Base-by-base conservation (phyloP, 2,113 vertebrate species). In the Noturus placidus region DNA sequence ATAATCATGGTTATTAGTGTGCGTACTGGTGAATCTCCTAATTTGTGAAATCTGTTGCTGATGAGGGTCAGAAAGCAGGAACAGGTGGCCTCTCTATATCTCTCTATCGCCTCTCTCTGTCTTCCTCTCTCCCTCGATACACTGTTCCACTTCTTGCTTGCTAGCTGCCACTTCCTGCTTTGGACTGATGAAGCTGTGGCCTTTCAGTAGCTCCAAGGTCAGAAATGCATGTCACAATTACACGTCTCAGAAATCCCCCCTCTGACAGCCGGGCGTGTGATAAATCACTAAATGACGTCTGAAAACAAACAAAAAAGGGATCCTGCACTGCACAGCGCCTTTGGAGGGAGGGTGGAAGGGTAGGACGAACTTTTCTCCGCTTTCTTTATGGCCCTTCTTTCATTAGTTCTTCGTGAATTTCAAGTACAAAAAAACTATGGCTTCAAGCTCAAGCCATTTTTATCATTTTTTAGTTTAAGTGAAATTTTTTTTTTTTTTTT, bases 31-130 rank as follows among this genome's bases (percentile, higher is more conserved):
- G 67, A 90, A 84, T 82, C 72, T 90, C 88, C 93, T 94, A 91
- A 94, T 95, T 93, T 94, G 87, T 90, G 90, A 89, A 88, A 25
- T 54, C 89, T 91, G 89, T 88, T 82, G 72, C 89, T 87, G 93
- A 90, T 90, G 89, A 93, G 94, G 93, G 93, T 95, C 94, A 94
- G 93, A 93, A 92, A 91, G 93, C 90, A 89, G 19, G 93, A 93
- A 95, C 94, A 95, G 94, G 94, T 94, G 95, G 94, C 93, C 65
- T 79, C 69, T 74, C 46, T 82, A 59, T 70, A 46, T 70, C 84
- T 63, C 61, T 69, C 77, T 30, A 61, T n/a, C 42, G 5, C 65
- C 19, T 61, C 72, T 78, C 86, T 80, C 30, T 46, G 67, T 54
- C 78, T 72, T 7, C 82, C 20, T 89, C 78, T 87, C 54, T 83